Percentiles rank a stretch among this genome's conserved stretches.
Conservation (phyloP, 2,888 invertebrate species). For the Stenchaetothrips biformis region DNA sequence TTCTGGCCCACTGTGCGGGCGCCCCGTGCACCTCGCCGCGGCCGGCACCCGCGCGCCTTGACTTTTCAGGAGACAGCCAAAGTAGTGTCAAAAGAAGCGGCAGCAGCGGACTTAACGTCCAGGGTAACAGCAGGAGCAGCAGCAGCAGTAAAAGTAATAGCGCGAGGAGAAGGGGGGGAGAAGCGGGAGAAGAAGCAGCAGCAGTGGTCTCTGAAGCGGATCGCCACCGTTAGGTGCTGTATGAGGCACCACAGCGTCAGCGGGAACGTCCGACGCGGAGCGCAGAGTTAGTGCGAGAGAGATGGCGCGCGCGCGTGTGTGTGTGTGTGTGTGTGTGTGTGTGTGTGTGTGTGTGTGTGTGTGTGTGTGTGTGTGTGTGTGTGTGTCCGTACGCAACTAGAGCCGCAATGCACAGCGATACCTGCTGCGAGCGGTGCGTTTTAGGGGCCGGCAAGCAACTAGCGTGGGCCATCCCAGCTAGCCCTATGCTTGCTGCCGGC, state of each 20-base stretch:
- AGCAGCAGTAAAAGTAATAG: not conserved
- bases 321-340: too few relatives aligned
- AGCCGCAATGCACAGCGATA: too few relatives aligned
- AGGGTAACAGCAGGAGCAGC: not conserved
- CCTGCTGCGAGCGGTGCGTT: too few relatives aligned
- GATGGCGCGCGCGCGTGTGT: not conserved
- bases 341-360: not conserved
- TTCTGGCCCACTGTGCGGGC: too few relatives aligned
- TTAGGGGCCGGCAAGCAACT: too few relatives aligned
- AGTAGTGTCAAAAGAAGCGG: too few relatives aligned
- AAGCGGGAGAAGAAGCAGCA: not conserved
- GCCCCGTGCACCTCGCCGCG: too few relatives aligned
- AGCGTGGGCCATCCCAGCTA: too few relatives aligned
- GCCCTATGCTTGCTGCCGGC: too few relatives aligned
- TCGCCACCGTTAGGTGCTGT: conserved; percentile 22
- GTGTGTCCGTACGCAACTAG: not conserved
- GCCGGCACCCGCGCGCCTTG: too few relatives aligned
- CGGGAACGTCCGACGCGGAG: not conserved
- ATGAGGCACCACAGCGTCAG: not conserved
- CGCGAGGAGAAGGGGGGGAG: not conserved
- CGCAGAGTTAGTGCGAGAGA: not conserved
- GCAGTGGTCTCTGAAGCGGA: conserved; percentile 6
- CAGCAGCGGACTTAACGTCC: not conserved
- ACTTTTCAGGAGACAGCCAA: too few relatives aligned
- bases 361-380: not conserved